Base-by-base conservation (phyloP, 2,113 vertebrate species). In the Phasianus colchicus region DNA sequence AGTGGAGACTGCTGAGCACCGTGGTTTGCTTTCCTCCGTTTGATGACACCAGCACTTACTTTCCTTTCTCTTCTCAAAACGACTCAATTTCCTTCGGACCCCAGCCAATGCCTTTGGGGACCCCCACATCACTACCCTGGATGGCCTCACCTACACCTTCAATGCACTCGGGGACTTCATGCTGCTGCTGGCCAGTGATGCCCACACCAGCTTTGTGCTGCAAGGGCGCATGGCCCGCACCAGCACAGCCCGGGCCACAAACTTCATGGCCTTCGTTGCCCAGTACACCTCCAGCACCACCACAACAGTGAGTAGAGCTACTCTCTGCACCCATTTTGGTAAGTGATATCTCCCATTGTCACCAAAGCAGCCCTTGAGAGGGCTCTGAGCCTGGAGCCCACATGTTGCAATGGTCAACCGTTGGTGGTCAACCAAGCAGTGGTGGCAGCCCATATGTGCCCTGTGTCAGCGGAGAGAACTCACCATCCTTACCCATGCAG, bases 121-220 rank as follows among this genome's bases (percentile, higher is more conserved):
- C 19, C 95, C 96, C 42, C 96, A 96, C 40, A 88, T 96, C 88
- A 93, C 60, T 61, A 96, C 93, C 22, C 34, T 96, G 83, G 96
- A 96, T 90, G 95, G 95, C 60, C 90, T 96, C 50, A 88, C 86
- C 38, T 96, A 94, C 65, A 96, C 95, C 34, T 96, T 96, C 86
- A 96, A 96, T 22, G 96, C 95, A 15, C 95, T 96, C 0, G 93
- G 95, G 20, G 93, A 95, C 80, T 96, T 96, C 58, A 65, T 86
- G 69, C 76, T 96, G 79, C 88, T 96, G 52, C 69, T 86, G 83
- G 90, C 92, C 73, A 52, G 86, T 0, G 11, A 86, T 72, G 73
- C 65, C 65, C 65, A 2, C 32, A 90, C 79, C 61, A 90, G 57
- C 83, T 95, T 96, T 0, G 0, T 84, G 34, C 65, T 96, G 55